phyloP scores from a whole-genome alignment of 2,888 invertebrate genomes.

The Clistopyga incitator region DNA sequence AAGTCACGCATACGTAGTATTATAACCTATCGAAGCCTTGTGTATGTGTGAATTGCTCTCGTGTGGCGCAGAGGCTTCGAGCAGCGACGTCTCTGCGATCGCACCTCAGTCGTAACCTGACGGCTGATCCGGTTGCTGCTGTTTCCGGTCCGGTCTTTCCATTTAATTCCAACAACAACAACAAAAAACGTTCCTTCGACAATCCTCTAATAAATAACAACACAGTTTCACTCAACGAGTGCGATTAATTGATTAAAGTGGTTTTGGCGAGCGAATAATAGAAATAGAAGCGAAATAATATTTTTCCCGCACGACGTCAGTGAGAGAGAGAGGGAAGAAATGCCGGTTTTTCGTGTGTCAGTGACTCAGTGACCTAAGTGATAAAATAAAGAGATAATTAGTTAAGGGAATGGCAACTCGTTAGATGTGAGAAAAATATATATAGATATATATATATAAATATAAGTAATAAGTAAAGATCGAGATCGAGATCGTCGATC shows the following conservation, averaged over 20 bases:
- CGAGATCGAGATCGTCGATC: neutral
- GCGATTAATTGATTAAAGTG: neutral
- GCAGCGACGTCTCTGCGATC: slow-evolving; percentile 14
- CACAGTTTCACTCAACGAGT: neutral
- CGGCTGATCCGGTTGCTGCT: slow-evolving; percentile 31
- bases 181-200: neutral
- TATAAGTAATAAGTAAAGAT: neutral
- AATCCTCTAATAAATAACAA: neutral
- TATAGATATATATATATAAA: no score
- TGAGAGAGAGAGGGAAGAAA: neutral
- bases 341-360: slow-evolving; percentile 41
- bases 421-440: neutral
- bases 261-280: neutral
- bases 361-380: slow-evolving; percentile 39
- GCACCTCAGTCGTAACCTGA: slow-evolving; percentile 51
- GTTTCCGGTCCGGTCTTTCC: neutral
- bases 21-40: neutral
- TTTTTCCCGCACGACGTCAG: neutral
- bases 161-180: no score
- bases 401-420: neutral
- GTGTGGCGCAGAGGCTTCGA: slow-evolving; percentile 4
- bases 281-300: neutral
- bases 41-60: neutral
- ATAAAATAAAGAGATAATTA: neutral
- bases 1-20: slow-evolving; percentile 19